A percentile compares a stretch with the other conserved stretches of the same genome.
Conservation (phyloP, 2,113 vertebrate genomes). For the Phoxinus phoxinus region DNA sequence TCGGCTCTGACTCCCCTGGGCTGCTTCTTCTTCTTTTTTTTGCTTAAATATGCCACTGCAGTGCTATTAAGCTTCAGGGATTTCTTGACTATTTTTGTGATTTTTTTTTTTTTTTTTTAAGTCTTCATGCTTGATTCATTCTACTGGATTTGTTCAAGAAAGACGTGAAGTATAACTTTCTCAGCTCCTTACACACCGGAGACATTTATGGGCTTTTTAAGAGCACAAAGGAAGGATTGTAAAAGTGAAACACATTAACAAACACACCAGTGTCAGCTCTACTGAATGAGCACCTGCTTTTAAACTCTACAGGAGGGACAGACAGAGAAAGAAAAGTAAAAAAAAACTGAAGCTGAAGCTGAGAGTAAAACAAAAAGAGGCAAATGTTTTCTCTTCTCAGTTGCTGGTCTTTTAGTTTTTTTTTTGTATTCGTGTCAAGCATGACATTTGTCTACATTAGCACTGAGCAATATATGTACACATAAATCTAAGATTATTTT, state of each 20-base stretch:
- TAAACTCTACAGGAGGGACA: not conserved
- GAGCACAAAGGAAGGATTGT: constrained; percentile 33
- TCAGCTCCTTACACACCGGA: constrained; percentile 24
- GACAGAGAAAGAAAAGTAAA: not conserved
- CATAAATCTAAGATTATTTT: not conserved
- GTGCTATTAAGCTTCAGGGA: not conserved
- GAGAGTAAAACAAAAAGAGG: not conserved
- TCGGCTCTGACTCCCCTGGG: not conserved
- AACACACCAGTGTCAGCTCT: constrained; percentile 14
- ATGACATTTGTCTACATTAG: not conserved
- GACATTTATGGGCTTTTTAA: constrained; percentile 33
- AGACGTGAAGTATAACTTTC: constrained; percentile 10
- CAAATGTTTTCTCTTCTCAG: not conserved
- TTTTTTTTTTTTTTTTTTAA: not conserved
- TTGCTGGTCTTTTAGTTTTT: not conserved
- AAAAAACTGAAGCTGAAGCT: not conserved
- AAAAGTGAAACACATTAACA: constrained; percentile 29
- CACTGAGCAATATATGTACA: not conserved
- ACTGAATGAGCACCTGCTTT: constrained; percentile 14
- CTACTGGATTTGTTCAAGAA: not conserved
- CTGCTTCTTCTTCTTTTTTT: not conserved
- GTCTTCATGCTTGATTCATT: constrained; percentile 12
- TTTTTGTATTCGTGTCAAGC: constrained; percentile 4
- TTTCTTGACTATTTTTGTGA: constrained; percentile 3
- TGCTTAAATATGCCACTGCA: not conserved